Base-by-base conservation (phyloP, 2,888 invertebrate species). In the Linnaemya tessellans region DNA sequence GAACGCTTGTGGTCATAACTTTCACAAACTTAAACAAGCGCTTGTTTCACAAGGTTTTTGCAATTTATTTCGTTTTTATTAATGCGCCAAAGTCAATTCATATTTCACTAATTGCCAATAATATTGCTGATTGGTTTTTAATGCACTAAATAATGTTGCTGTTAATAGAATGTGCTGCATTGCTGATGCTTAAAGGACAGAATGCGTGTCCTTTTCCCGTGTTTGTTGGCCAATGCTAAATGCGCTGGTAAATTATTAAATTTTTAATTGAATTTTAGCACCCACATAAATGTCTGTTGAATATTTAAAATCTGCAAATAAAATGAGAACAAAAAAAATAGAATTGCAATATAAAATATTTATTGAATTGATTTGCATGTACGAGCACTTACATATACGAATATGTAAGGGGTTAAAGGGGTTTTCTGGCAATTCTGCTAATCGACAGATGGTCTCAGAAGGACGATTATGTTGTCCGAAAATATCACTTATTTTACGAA, bases 21-120 rank as follows among this genome's bases (percentile, higher is more conserved):
- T 35, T 4, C 41, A 38, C 38, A 38, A 77, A 58, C 46, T 43
- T 54, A 15, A 41, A 58, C 60, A 62, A 78, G 30, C 70, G 74
- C 60, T 74, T 80, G 51, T 60, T 74, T 43, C 18, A 46, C 70
- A 75, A 70, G 20, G 25, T 54, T 51, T 38, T 43, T 62, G 7
- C 30, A 30, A 56, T 56, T 71, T 7, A 1, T 46, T 20, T 20
- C 22, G 10, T 46, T 73, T 73, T 25, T 30, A 30, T 75, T 49
- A 46, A 41, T 75, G 38, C 25, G 1, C 38, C 25, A 70, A 38
- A 38, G 46, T 70, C 81, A 70, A 56, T 25, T 49, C 35, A 11
- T 38, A 54, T 70, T 82, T 75, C 35, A 70, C 75, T 82, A 70
- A 82, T 77, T 82, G 81, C 7, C 68, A 70, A 77, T 58, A 77